These are phyloP conservation scores for Chiloscyllium punctatum DNA, from an alignment of 2,797 vertebrate species.

Conservation along the genomic window DNA sequence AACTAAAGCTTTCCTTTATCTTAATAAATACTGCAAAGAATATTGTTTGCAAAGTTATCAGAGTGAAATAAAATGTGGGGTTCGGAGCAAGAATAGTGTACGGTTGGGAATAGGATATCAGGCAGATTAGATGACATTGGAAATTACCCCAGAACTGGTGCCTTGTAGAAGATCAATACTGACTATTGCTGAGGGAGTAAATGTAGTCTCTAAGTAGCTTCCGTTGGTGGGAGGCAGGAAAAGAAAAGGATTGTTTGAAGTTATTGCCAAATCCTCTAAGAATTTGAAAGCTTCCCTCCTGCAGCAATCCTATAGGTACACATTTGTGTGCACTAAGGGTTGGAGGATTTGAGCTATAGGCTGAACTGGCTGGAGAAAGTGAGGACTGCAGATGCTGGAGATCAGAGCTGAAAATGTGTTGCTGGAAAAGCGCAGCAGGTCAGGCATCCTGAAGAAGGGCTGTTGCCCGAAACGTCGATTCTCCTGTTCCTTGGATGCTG, in stretches of 20 bases:
- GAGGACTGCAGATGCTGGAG: too few relatives aligned
- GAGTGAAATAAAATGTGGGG: neutral
- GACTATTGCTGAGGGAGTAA: too few relatives aligned
- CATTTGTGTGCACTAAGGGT: too few relatives aligned
- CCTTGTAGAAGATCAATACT: neutral
- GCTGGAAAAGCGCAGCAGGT: too few relatives aligned
- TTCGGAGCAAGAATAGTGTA: neutral
- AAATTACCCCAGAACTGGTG: neutral
- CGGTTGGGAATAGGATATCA: neutral
- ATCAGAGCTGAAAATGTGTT: too few relatives aligned
- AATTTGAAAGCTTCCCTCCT: neutral
- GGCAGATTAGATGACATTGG: neutral
- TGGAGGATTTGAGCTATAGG: too few relatives aligned
- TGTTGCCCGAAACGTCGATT: too few relatives aligned
- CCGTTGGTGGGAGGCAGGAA: neutral
- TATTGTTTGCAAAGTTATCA: neutral
- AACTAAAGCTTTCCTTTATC: neutral
- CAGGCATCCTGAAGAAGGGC: too few relatives aligned
- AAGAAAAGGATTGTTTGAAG: neutral
- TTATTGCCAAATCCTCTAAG: too few relatives aligned
- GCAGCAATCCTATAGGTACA: neutral
- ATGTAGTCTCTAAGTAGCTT: neutral
- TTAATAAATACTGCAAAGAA: neutral
- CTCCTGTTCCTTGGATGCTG: too few relatives aligned
- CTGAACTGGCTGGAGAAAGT: too few relatives aligned